These are phyloP conservation scores for Epinephelus cyanopodus DNA, from an alignment of 2,113 vertebrate genomes.

Conservation along the genomic window DNA sequence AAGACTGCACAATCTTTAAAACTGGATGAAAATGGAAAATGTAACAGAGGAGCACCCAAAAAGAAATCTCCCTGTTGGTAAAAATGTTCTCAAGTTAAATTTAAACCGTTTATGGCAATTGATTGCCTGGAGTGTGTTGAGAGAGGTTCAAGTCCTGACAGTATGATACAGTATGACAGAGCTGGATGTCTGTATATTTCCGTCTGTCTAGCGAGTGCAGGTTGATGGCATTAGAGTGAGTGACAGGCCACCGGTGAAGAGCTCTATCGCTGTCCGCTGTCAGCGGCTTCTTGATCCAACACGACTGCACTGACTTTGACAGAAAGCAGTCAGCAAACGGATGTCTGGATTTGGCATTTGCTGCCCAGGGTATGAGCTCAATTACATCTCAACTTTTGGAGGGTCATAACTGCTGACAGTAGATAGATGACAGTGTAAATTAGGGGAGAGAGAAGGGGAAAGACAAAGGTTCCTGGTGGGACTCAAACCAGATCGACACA, in stretches of 20 bases:
- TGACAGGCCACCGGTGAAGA: slow-evolving; percentile 57
- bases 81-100: background rate
- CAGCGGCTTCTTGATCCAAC: slow-evolving; percentile 51
- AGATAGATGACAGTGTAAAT: background rate
- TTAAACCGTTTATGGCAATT: background rate
- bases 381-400: background rate
- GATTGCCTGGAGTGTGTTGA: slow-evolving; percentile 24
- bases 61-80: background rate
- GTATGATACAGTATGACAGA: slow-evolving; percentile 34
- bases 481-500: background rate
- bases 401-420: background rate
- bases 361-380: slow-evolving; percentile 15
- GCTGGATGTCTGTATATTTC: slow-evolving; percentile 39
- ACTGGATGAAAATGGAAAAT: background rate
- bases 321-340: slow-evolving; percentile 43
- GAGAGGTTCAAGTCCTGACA: slow-evolving; percentile 24
- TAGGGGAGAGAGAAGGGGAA: background rate
- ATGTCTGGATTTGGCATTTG: slow-evolving; percentile 44
- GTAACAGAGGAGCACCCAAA: background rate
- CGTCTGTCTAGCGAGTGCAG: slow-evolving; percentile 30
- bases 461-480: background rate
- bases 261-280: slow-evolving; percentile 37
- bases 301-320: slow-evolving; percentile 44
- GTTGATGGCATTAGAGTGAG: slow-evolving; percentile 54
- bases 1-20: background rate